These are phyloP conservation scores for Euphonia xanthogaster DNA, from an alignment of 2,797 vertebrate species.

Conservation along the genomic window DNA sequence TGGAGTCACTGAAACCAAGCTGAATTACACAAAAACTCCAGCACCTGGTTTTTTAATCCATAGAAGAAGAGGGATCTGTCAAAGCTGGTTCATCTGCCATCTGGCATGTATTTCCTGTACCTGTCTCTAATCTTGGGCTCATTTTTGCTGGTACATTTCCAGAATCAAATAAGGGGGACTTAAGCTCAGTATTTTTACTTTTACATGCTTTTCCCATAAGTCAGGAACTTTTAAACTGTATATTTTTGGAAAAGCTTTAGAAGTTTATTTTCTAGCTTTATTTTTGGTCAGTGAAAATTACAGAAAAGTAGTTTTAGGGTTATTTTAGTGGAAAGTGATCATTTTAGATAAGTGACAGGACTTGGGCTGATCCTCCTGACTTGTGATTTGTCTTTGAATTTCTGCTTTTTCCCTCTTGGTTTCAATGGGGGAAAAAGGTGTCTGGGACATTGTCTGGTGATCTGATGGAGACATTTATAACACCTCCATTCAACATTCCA, in stretches of 20 bases:
- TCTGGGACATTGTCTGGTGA: background rate
- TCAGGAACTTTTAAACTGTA: background rate
- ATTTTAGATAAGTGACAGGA: background rate
- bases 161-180: background rate
- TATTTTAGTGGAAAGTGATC: background rate
- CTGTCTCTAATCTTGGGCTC: background rate
- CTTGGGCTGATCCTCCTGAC: background rate
- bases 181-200: background rate
- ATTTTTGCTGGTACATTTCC: background rate
- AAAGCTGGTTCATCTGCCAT: slow-evolving; percentile 19
- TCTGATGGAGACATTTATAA: background rate
- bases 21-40: background rate
- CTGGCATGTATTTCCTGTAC: background rate
- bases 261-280: background rate
- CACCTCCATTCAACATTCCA: background rate
- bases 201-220: background rate
- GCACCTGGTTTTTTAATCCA: slow-evolving; percentile 47
- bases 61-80: background rate
- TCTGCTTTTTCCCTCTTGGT: background rate
- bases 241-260: background rate
- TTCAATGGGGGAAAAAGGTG: background rate
- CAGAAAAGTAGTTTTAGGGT: background rate
- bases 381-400: background rate
- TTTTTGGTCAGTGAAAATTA: background rate
- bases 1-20: background rate